phyloP scores from a whole-genome alignment of 2,888 invertebrate species.

The Lasioglossum morio region DNA sequence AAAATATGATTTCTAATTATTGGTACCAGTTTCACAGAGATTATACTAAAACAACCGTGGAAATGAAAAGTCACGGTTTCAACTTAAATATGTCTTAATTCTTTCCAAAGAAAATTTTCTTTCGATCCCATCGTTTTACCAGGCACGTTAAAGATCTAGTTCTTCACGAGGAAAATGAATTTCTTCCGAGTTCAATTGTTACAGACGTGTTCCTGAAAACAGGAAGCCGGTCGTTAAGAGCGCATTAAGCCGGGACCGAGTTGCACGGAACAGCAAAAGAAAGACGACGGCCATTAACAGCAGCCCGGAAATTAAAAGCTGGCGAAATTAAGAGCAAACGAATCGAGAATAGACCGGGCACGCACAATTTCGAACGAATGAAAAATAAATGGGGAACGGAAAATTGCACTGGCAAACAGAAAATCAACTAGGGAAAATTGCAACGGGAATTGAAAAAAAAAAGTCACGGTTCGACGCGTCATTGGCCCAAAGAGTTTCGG shows the following conservation, averaged over 20 bases:
- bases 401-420: not conserved
- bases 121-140: not conserved
- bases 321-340: not conserved
- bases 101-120: not conserved
- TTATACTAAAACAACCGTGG: not conserved
- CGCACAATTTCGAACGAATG: not conserved
- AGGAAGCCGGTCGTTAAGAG: not conserved
- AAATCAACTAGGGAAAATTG: not conserved
- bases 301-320: not conserved
- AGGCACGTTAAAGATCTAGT: not conserved
- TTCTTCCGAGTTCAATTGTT: not conserved
- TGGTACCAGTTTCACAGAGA: not conserved
- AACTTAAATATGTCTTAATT: not conserved
- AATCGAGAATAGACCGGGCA: not conserved
- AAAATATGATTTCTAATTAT: not conserved
- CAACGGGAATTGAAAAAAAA: not conserved
- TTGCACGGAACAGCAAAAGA: not conserved
- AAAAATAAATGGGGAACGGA: not conserved
- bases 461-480: not conserved
- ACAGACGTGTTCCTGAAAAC: not conserved
- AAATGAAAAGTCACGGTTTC: not conserved
- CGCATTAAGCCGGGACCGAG: not conserved
- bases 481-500: constrained; percentile 12
- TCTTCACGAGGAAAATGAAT: not conserved
- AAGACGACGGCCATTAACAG: not conserved